A percentile compares a stretch with the other conserved stretches of the same genome.
Conservation (phyloP, 1,140 invertebrate genomes). For the Anastrepha obliqua region DNA sequence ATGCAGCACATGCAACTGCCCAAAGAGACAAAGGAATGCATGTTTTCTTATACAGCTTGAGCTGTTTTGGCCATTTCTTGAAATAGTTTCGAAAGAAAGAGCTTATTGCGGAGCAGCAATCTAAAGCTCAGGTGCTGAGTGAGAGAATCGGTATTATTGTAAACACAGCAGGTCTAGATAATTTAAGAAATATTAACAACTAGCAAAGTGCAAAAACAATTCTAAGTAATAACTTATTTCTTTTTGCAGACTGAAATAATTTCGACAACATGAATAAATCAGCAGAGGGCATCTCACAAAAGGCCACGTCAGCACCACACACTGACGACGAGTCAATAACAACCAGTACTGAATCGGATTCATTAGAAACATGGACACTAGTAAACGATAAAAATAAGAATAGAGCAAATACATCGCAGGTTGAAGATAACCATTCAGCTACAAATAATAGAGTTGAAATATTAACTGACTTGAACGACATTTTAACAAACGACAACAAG, state of each 20-base stretch:
- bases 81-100: not conserved
- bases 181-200: too few species aligned
- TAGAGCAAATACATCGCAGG: not conserved
- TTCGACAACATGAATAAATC: not conserved
- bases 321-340: slow-evolving; percentile 57
- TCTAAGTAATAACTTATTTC: not conserved
- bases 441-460: slow-evolving; percentile 51
- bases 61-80: not conserved
- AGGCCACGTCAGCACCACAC: slow-evolving; percentile 10
- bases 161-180: too few species aligned
- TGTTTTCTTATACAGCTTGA: not conserved
- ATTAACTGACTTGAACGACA: slow-evolving; percentile 8
- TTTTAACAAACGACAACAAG: slow-evolving; percentile 22
- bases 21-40: slow-evolving; percentile 15
- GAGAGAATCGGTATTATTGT: too few species aligned
- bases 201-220: too few species aligned
- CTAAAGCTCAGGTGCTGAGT: too few species aligned
- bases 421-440: not conserved
- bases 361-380: slow-evolving; percentile 58
- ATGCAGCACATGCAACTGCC: not conserved
- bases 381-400: slow-evolving; percentile 58
- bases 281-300: not conserved
- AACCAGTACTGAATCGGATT: slow-evolving; percentile 57
- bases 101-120: too few species aligned
- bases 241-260: not conserved